Evolutionary conservation across 92 coral and sea anemone genomes (phyloP).

Genomic region (Phymanthus crucifer): DNA sequence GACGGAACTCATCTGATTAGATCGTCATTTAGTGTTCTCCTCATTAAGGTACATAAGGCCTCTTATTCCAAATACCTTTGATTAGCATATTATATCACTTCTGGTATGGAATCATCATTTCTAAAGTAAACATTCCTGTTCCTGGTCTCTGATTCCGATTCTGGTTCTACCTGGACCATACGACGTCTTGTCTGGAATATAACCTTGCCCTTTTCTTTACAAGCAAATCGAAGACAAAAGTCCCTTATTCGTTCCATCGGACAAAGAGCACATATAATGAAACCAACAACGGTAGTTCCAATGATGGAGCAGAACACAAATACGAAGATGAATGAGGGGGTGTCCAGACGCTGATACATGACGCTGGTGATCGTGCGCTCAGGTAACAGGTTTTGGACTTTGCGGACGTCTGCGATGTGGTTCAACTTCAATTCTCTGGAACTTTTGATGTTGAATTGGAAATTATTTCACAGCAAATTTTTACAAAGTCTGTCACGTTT

Average conservation of each 20-base stretch:
- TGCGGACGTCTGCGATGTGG: too few species aligned
- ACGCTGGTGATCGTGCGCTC: too few species aligned
- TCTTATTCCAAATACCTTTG: too few species aligned
- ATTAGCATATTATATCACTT: not conserved
- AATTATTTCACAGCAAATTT: too few species aligned
- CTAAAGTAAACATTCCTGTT: constrained; percentile 19
- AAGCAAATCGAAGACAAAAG: constrained; percentile 13
- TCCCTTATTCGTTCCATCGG: constrained; percentile 12
- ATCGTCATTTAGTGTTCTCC: too few species aligned
- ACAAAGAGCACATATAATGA: constrained; percentile 12
- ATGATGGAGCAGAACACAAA: constrained; percentile 11
- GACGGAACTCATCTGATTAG: too few species aligned
- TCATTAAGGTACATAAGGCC: too few species aligned
- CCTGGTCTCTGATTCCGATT: not conserved
- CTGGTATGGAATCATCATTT: constrained; percentile 22
- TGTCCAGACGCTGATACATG: constrained; percentile 16
- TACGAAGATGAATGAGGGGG: constrained; percentile 14
- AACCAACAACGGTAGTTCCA: constrained; percentile 6
- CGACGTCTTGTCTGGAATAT: constrained; percentile 22
- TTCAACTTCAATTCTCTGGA: too few species aligned
- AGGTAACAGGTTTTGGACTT: too few species aligned
- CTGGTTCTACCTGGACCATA: constrained; percentile 20
- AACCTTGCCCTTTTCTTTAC: constrained; percentile 18
- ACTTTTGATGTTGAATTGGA: too few species aligned
- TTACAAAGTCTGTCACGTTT: too few species aligned